phyloP scores from a whole-genome alignment of 2,888 invertebrate species.

The Apodemia zela region DNA sequence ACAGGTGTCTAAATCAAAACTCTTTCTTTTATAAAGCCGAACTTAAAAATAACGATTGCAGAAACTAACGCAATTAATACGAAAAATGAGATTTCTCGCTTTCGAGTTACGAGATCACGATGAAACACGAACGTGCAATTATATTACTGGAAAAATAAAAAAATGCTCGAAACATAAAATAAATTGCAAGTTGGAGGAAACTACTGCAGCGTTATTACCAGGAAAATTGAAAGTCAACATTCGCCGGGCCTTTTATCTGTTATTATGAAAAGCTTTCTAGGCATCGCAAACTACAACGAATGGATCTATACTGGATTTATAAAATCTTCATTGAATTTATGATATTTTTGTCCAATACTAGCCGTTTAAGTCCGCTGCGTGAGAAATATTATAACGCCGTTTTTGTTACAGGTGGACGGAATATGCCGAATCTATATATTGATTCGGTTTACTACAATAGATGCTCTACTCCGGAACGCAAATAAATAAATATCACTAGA shows the following conservation, averaged over 20 bases:
- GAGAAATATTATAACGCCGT: too few species aligned
- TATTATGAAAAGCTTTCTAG: conserved; percentile 28
- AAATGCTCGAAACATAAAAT: conserved; percentile 18
- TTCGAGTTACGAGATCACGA: conserved; percentile 10
- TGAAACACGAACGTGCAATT: conserved; percentile 8
- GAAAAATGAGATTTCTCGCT: neutral
- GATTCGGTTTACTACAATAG: too few species aligned
- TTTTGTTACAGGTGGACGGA: too few species aligned
- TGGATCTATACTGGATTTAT: neutral
- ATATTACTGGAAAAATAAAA: conserved; percentile 21
- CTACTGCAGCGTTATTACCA: conserved; percentile 36
- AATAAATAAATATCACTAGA: too few species aligned
- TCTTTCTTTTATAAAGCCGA: neutral
- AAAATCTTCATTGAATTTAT: neutral
- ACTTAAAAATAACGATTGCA: neutral
- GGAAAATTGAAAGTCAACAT: conserved; percentile 52
- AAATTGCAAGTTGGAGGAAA: conserved; percentile 24
- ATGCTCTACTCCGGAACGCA: too few species aligned
- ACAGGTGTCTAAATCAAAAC: too few species aligned
- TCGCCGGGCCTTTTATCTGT: conserved; percentile 28
- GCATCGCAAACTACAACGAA: conserved; percentile 22
- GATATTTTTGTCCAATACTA: too few species aligned
- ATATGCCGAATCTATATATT: too few species aligned
- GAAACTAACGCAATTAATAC: conserved; percentile 1
- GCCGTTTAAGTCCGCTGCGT: too few species aligned